Base-by-base conservation (phyloP, 2,113 vertebrate genomes). In the Grammomys surdaster region DNA sequence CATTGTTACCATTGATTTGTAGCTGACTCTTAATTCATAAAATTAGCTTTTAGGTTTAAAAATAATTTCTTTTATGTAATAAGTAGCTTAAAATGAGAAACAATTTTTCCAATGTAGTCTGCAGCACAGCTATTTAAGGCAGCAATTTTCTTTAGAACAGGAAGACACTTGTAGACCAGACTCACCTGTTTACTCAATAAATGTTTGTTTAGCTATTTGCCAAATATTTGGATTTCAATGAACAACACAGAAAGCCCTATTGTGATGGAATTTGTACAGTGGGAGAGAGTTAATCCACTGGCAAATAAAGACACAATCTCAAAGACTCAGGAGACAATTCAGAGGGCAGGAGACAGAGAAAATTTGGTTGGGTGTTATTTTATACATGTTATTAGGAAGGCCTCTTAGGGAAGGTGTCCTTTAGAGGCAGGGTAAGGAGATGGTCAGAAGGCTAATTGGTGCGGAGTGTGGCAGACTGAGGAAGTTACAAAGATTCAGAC, bases 31-130 rank as follows among this genome's bases (percentile, higher is more conserved):
- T 94, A 95, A 89, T 28, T 95, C 67, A 91, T 89, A 48, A 87
- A 96, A 96, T 86, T 89, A 89, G 93, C 56, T 78, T 63, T 82
- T 81, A 78, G 19, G 6, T 72, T 93, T 93, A 93, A 97, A 33
- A 91, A 78, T 93, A 81, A 56, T 88, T 69, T 90, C 12, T 81
- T 91, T 93, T 88, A 93, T 92, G 58, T 93, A 93, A 90, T 80
- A 92, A 81, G 22, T 80, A 92, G 17, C 85, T 92, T 46, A 93
- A 96, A 95, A 77, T 91, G 40, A 88, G 54, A 96, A 90, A 86
- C 86, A 60, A 89, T 87, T 97, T 95, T 72, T 46, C 33, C n/a
- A 60, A 80, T 51, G 17, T 58, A 88, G 54, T 84, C 16, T 93
- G 31, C 56, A 84, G 76, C 67, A 85, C 43, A 93, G 90, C 24